Base-by-base conservation (phyloP, 2,113 vertebrate species). In the Heptranchias perlo region DNA sequence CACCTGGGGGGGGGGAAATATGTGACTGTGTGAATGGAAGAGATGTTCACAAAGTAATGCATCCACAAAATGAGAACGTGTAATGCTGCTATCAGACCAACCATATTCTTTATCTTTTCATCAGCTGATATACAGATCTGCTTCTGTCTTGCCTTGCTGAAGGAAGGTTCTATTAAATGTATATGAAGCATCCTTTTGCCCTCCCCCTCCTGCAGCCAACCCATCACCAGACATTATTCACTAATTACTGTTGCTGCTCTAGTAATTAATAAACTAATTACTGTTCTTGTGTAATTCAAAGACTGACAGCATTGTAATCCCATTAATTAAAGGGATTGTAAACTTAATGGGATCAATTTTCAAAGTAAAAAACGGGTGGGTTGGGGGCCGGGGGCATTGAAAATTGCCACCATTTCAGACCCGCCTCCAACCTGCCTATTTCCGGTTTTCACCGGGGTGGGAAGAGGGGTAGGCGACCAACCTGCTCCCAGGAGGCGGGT, bases 251-350 rank as follows among this genome's bases (percentile, higher is more conserved):
- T 61, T 31, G 13, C 54, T 61, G 84, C 28, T 89, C 86, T 89
- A 52, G 86, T 89, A 91, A 91, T 91, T 91, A 91, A 91, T 61
- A 35, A 91, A 61, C 54, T 58, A 91, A 91, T 91, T 91, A 91
- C 52, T 61, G 87, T 35, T 61, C 84, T 87, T 52, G 49, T 28
- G 84, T 87, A 58, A 61, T 91, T 61, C 52, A n/a, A 61, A 91
- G 7, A 31, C 87, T 61, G 87, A 91, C 31, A 91, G 16, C 52
- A n/a, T 91, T 91, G 28, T n/a, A 61, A 61, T n/a, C 35, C 86
- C 31, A 61, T 91, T 91, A 91, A 91, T 91, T 91, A 91, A 91
- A 35, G 11, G 10, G 28, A 58, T 91, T 91, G 54, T 1, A 61
- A 58, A 61, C 61, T 35, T 91, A 61, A n/a, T n/a, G n/a, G n/a